A percentile compares a stretch with the other conserved stretches of the same genome.
Conservation (phyloP, 2,888 invertebrate species). For the Elmis aenea region DNA sequence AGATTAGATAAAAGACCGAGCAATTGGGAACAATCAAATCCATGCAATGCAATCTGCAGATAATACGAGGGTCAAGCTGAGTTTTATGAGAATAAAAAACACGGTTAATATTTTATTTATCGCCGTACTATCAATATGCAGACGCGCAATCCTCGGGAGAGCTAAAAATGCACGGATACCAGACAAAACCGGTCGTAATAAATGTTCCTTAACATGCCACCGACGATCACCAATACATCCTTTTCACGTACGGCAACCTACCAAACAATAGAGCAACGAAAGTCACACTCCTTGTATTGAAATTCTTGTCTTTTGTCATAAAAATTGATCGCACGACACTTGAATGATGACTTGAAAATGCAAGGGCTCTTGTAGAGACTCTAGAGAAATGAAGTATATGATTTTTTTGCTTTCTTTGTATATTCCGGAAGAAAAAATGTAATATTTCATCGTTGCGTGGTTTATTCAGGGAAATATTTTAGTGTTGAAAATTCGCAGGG, state of each 20-base stretch:
- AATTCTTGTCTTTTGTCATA: slow-evolving; percentile 24
- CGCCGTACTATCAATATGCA: slow-evolving; percentile 20
- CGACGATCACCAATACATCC: slow-evolving; percentile 16
- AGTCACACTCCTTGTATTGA: slow-evolving; percentile 16
- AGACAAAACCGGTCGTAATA: slow-evolving; percentile 20
- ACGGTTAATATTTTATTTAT: no score
- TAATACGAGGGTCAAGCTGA: no score
- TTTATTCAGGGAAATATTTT: no score
- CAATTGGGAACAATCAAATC: no score
- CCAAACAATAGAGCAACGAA: background rate
- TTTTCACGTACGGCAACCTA: slow-evolving; percentile 9
- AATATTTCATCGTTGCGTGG: no score
- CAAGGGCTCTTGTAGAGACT: slow-evolving; percentile 14
- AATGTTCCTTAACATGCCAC: slow-evolving; percentile 17
- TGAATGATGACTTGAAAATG: slow-evolving; percentile 16
- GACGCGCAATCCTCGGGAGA: slow-evolving; percentile 19
- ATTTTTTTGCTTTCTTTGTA: slow-evolving; percentile 6
- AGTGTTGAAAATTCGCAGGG: no score
- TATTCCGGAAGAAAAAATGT: no score
- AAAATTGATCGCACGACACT: slow-evolving; percentile 22
- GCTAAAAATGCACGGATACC: slow-evolving; percentile 21
- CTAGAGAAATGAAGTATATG: slow-evolving; percentile 5
- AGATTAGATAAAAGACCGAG: no score
- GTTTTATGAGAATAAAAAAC: no score
- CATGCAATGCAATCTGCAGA: no score